These are phyloP conservation scores for Eledona agricola DNA, from an alignment of 2,888 invertebrate genomes.

Conservation along the genomic window DNA sequence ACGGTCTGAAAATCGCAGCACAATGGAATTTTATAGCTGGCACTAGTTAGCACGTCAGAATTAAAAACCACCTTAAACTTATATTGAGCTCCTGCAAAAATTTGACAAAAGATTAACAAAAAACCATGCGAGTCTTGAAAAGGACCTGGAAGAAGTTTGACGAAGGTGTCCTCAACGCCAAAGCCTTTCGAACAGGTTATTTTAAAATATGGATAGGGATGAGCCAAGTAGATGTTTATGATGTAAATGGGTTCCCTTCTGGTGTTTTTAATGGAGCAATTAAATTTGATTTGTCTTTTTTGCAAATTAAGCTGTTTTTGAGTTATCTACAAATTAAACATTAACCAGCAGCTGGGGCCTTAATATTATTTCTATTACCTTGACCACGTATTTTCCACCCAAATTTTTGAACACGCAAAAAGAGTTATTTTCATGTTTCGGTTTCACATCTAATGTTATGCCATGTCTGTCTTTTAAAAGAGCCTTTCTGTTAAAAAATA, in stretches of 20 bases:
- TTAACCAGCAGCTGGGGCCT: not conserved
- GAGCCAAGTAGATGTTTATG: constrained; percentile 41
- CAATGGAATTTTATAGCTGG: constrained; percentile 64
- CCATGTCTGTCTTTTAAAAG: constrained; percentile 48
- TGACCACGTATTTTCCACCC: constrained; percentile 43
- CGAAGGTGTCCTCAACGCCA: constrained; percentile 28
- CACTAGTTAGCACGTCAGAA: constrained; percentile 55
- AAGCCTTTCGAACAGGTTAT: not conserved
- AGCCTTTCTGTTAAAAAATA: constrained; percentile 42
- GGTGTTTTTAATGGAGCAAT: constrained; percentile 46
- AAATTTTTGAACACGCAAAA: constrained; percentile 10
- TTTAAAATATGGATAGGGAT: constrained; percentile 38
- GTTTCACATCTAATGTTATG: constrained; percentile 39
- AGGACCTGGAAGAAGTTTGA: constrained; percentile 15
- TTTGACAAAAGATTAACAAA: not conserved
- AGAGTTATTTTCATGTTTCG: constrained; percentile 30
- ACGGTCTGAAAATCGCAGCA: constrained; percentile 61
- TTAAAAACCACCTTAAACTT: constrained; percentile 48
- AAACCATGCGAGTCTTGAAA: constrained; percentile 4
- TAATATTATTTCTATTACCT: constrained; percentile 39
- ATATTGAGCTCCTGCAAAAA: constrained; percentile 54
- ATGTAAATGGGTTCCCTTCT: constrained; percentile 41
- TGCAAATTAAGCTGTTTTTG: constrained; percentile 38
- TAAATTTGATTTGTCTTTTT: constrained; percentile 43
- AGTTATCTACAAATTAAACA: constrained; percentile 41